Evolutionary conservation across 2,797 vertebrate genomes (phyloP).

Genomic region (Coregonus ussuriensis): DNA sequence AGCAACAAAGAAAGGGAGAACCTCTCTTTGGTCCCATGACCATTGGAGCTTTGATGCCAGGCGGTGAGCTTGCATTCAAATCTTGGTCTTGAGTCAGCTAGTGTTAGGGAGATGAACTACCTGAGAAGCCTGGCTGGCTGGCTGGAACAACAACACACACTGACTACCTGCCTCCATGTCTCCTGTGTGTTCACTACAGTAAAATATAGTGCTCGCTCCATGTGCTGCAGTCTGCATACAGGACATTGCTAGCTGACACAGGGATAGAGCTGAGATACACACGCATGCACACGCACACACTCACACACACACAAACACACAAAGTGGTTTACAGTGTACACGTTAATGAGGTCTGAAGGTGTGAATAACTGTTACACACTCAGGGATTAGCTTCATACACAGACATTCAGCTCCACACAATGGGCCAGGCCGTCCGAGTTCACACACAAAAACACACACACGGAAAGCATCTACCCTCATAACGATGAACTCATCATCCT

Average conservation of each 20-base stretch:
- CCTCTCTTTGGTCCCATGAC: background rate
- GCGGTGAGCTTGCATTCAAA: background rate
- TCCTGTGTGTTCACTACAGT: no score
- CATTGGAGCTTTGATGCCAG: background rate
- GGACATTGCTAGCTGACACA: no score
- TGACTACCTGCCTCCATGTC: background rate
- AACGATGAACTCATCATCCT: constrained; percentile 25
- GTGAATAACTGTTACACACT: constrained; percentile 31
- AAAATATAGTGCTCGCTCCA: no score
- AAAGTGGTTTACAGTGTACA: constrained; percentile 17
- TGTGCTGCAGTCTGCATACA: no score
- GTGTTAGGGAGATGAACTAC: background rate
- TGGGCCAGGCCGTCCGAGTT: constrained; percentile 8
- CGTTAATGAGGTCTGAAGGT: constrained; percentile 41
- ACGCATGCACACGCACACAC: background rate
- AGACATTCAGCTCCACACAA: constrained; percentile 22
- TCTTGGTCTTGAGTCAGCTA: background rate
- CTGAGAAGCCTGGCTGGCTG: background rate
- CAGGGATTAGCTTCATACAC: constrained; percentile 32
- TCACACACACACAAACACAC: constrained; percentile 3
- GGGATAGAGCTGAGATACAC: background rate
- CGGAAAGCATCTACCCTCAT: background rate
- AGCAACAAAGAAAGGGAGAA: background rate
- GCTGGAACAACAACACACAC: background rate
- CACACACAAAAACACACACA: constrained; percentile 13